Percentiles rank a stretch among this genome's conserved stretches.
Evolutionary conservation across 2,113 vertebrate genomes (phyloP).

Genomic region (Balaeniceps rex): DNA sequence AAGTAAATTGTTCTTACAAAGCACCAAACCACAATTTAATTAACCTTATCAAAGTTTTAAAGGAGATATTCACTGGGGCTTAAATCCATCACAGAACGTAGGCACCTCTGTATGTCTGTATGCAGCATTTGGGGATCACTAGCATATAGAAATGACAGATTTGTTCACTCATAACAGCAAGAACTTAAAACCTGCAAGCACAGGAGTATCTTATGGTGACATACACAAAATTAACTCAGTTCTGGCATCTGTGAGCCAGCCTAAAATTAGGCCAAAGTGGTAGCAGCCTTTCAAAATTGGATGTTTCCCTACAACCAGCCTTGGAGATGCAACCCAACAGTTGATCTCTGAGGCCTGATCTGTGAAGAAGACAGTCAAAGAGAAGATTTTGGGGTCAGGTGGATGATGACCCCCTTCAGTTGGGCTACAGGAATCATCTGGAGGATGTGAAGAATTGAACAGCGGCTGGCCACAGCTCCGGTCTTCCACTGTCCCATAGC

Average conservation of each 20-base stretch:
- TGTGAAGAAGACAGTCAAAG: background rate
- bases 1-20: background rate
- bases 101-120: background rate
- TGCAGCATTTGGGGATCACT: background rate
- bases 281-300: background rate
- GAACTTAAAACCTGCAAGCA: background rate
- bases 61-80: background rate
- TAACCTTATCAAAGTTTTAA: background rate
- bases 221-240: background rate
- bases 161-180: background rate
- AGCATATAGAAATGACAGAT: background rate
- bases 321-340: background rate
- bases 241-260: background rate
- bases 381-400: background rate
- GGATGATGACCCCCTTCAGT: background rate
- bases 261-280: background rate
- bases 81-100: background rate
- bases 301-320: background rate
- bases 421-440: background rate
- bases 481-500: background rate
- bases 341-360: background rate
- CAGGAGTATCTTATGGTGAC: background rate
- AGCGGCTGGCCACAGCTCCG: accelerated
- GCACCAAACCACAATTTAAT: background rate
- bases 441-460: background rate